phyloP scores from a whole-genome alignment of 2,797 vertebrate genomes.

The Tapirus indicus region DNA sequence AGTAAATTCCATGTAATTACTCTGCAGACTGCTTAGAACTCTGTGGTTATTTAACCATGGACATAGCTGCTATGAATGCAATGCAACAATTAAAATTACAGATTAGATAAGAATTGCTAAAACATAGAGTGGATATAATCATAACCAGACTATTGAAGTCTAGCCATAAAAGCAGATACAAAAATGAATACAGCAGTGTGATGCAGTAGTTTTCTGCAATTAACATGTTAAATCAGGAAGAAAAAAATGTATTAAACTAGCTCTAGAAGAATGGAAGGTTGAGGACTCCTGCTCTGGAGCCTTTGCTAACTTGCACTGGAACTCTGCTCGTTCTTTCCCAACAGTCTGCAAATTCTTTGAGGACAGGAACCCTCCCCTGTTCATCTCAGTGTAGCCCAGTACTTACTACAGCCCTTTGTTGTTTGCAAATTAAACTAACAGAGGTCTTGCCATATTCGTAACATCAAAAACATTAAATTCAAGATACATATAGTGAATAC shows the following conservation, averaged over 20 bases:
- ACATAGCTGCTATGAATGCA: conserved; percentile 10
- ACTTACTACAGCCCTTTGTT: conserved; percentile 6
- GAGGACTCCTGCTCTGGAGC: background rate
- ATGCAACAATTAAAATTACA: conserved; percentile 56
- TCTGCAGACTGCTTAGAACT: conserved; percentile 51
- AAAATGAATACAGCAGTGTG: conserved; percentile 30
- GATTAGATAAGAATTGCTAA: conserved; percentile 48
- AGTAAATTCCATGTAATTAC: conserved; percentile 59
- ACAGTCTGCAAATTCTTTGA: background rate
- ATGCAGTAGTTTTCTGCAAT: background rate
- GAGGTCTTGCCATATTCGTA: conserved; percentile 18
- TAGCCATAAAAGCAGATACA: background rate
- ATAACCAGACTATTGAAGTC: conserved; percentile 25
- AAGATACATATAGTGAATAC: background rate
- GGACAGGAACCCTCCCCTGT: background rate
- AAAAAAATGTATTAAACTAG: conserved; percentile 41
- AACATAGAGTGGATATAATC: conserved; percentile 44
- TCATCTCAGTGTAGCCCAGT: background rate
- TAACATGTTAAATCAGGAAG: conserved; percentile 38
- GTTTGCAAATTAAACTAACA: conserved; percentile 52
- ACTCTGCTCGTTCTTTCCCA: conserved; percentile 10
- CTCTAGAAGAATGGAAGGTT: conserved; percentile 30
- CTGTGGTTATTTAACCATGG: conserved; percentile 45
- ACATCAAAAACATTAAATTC: conserved; percentile 56
- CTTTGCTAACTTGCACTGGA: background rate